Conservation (phyloP, 2,888 invertebrate species). For the Torymus texanus region DNA sequence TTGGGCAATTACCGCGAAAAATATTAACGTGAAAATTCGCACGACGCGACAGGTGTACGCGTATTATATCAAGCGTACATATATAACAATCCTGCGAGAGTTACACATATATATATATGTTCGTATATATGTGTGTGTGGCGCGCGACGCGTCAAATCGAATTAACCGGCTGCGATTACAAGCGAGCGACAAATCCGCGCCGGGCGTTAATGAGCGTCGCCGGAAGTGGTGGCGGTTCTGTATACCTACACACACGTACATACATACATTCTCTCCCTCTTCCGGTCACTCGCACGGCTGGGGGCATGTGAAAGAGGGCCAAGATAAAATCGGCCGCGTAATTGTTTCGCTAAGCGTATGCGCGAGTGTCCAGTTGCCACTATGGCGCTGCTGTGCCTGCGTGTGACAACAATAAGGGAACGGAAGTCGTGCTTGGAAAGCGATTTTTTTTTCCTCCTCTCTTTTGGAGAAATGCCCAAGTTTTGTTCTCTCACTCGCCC, state of each 20-base stretch:
- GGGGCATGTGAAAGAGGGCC: constrained; percentile 50
- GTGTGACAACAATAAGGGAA: constrained; percentile 38
- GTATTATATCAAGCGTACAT: no score
- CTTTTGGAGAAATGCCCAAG: not conserved
- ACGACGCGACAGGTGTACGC: no score
- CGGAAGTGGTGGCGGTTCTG: constrained; percentile 66
- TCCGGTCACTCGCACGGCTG: constrained; percentile 32
- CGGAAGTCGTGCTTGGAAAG: constrained; percentile 53
- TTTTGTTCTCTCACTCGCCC: constrained; percentile 23
- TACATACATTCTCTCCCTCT: not conserved
- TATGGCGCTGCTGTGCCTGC: not conserved
- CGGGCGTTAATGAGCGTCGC: constrained; percentile 74
- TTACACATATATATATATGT: no score
- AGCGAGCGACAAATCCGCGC: constrained; percentile 72
- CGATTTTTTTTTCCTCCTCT: constrained; percentile 29
- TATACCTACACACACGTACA: no score
- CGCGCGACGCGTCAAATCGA: constrained; percentile 67
- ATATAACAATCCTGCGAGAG: no score
- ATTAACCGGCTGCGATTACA: constrained; percentile 72
- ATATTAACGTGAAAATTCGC: no score
- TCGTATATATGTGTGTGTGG: not conserved
- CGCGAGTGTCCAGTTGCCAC: constrained; percentile 68
- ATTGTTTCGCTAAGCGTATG: constrained; percentile 75
- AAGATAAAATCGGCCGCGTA: constrained; percentile 73
- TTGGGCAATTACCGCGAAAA: no score